phyloP scores from a whole-genome alignment of 2,888 invertebrate species.

The Erpobdella octoculata region DNA sequence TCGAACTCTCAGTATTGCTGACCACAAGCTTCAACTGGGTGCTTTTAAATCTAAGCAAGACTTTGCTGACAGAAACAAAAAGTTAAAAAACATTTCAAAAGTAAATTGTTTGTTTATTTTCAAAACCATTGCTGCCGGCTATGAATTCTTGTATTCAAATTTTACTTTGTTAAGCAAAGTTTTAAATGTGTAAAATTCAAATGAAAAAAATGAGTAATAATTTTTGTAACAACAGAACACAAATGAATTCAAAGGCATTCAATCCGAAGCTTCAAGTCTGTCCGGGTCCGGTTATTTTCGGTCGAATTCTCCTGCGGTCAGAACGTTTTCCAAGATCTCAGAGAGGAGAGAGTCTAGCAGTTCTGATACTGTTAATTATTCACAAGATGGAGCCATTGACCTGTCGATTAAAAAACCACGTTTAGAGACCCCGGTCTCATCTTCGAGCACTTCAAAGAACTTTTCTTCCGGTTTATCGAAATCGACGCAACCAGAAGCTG shows the following conservation, averaged over 20 bases:
- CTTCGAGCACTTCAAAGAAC: not conserved
- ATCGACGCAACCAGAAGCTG: slow-evolving; percentile 21
- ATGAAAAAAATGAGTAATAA: too few species aligned
- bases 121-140: not conserved
- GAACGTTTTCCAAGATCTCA: not conserved
- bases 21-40: slow-evolving; percentile 20
- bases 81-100: slow-evolving; percentile 3
- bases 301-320: not conserved
- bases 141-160: too few species aligned
- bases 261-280: not conserved
- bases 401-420: slow-evolving; percentile 37
- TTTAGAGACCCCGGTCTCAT: slow-evolving; percentile 14
- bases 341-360: slow-evolving; percentile 1
- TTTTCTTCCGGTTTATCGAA: not conserved
- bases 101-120: not conserved
- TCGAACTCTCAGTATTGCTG: slow-evolving; percentile 26
- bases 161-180: too few species aligned
- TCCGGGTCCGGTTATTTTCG: not conserved
- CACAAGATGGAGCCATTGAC: slow-evolving; percentile 36
- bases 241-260: not conserved
- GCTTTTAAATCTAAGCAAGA: slow-evolving; percentile 12
- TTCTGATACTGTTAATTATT: slow-evolving; percentile 19
- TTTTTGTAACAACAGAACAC: too few species aligned
- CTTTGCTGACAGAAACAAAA: slow-evolving; percentile 6
- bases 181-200: too few species aligned